Evolutionary conservation across 2,888 invertebrate species (phyloP).

Genomic region (Limenitis camilla): DNA sequence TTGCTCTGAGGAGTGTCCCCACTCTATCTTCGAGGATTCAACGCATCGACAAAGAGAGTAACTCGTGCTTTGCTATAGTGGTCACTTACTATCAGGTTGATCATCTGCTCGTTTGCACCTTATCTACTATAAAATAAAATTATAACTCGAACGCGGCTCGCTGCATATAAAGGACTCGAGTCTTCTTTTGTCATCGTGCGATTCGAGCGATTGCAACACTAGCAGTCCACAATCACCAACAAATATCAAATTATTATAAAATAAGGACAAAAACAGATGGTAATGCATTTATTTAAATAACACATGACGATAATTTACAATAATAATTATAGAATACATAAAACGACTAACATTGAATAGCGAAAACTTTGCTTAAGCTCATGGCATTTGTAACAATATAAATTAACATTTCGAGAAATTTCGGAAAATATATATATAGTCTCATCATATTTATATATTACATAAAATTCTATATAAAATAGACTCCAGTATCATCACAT

Average conservation of each 20-base stretch:
- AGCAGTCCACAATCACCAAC: not conserved
- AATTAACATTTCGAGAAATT: not conserved
- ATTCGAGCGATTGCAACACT: too few relatives aligned
- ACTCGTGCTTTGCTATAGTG: too few relatives aligned
- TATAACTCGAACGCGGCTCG: too few relatives aligned
- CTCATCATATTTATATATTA: conserved; percentile 1
- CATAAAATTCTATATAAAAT: conserved; percentile 15
- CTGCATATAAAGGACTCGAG: too few relatives aligned
- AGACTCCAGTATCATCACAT: conserved; percentile 8
- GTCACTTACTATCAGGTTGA: too few relatives aligned
- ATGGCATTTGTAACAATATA: not conserved
- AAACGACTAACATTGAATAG: conserved; percentile 3
- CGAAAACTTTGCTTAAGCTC: not conserved
- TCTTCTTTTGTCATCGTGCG: too few relatives aligned
- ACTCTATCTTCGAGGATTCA: too few relatives aligned
- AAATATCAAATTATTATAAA: not conserved
- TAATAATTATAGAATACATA: conserved; percentile 24
- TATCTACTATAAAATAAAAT: too few relatives aligned
- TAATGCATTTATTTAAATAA: conserved; percentile 30
- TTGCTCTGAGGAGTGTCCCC: too few relatives aligned
- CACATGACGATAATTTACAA: conserved; percentile 18
- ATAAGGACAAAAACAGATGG: conserved; percentile 11
- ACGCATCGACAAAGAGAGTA: too few relatives aligned
- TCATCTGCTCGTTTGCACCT: too few relatives aligned
- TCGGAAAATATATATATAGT: not conserved